phyloP scores from a whole-genome alignment of 1,140 invertebrate species.

The Bombyx mori region ASM3026992v2 NC_085113.1:13980001-13980500 shows the following conservation, averaged over 20 bases:
- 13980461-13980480: too few species aligned
- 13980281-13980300: not conserved
- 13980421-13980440: too few species aligned
- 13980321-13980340: constrained; percentile 3
- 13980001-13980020: not conserved
- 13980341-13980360: not conserved
- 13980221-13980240: not conserved
- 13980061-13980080: constrained; percentile 14
- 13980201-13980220: not conserved
- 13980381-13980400: too few species aligned
- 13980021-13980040: not conserved
- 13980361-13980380: too few species aligned
- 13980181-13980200: not conserved
- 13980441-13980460: too few species aligned
- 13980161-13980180: constrained; percentile 15
- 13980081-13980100: constrained; percentile 18
- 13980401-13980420: too few species aligned
- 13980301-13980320: not conserved
- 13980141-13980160: constrained; percentile 16
- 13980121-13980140: constrained; percentile 16
- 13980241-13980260: constrained; percentile 1
- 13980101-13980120: constrained; percentile 14
- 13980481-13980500: too few species aligned
- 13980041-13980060: constrained; percentile 17
- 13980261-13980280: not conserved